Percentiles rank a stretch among this genome's conserved stretches.
Conservation (phyloP, 2,113 vertebrate species). For the Eptesicus fuscus region DNA sequence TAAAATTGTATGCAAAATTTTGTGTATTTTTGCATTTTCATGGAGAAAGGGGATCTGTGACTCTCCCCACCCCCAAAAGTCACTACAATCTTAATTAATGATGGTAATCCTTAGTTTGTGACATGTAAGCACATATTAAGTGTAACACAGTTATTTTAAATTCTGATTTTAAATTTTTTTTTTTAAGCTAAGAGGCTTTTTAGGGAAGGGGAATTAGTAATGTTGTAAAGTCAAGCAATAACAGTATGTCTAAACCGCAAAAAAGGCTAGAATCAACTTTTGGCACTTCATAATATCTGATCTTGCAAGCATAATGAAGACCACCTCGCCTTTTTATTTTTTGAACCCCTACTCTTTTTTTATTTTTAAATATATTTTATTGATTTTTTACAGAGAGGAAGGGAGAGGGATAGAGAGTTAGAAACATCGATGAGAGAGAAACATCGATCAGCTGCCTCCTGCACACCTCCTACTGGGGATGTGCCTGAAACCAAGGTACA, state of each 20-base stretch:
- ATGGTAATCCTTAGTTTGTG: slow-evolving; percentile 2
- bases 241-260: neutral
- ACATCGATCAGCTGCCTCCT: too few species aligned
- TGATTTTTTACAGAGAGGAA: too few species aligned
- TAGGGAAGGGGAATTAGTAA: neutral
- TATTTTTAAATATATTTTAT: too few species aligned
- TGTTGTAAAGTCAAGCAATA: slow-evolving; percentile 23
- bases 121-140: neutral
- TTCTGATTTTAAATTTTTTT: neutral
- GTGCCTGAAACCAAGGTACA: too few species aligned
- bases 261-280: slow-evolving; percentile 23
- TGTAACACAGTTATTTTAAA: neutral
- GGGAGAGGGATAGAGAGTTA: too few species aligned
- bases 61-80: neutral
- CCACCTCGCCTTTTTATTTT: neutral
- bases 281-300: neutral
- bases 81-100: neutral
- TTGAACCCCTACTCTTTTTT: neutral
- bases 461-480: too few species aligned
- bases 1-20: neutral
- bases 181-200: neutral
- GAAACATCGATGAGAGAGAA: too few species aligned
- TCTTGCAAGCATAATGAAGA: neutral
- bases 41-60: neutral
- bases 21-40: neutral